Percentiles rank a stretch among this genome's conserved stretches.
Evolutionary conservation across 2,888 invertebrate species (phyloP).

Genomic region (Eulithis prunata): DNA sequence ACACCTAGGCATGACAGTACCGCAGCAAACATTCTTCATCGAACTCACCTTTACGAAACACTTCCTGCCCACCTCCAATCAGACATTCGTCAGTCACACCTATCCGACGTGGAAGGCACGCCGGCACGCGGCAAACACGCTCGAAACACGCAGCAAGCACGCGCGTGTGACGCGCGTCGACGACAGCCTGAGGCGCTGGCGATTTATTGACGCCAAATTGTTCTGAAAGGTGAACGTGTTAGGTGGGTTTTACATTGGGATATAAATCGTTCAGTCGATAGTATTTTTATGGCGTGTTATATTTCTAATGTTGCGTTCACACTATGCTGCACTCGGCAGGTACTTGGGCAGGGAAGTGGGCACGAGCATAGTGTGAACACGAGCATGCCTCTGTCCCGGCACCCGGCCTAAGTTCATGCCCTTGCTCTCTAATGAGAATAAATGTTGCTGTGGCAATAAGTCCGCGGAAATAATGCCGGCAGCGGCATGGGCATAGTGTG

Average conservation of each 20-base stretch:
- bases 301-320: too few relatives aligned
- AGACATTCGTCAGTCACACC: slow-evolving; percentile 70
- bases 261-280: too few relatives aligned
- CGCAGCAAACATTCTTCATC: slow-evolving; percentile 1
- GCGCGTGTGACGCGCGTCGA: slow-evolving; percentile 49
- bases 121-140: slow-evolving; percentile 46
- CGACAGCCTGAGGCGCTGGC: slow-evolving; percentile 63
- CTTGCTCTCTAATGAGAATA: too few relatives aligned
- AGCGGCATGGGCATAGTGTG: too few relatives aligned
- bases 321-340: too few relatives aligned
- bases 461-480: too few relatives aligned
- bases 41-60: slow-evolving; percentile 25
- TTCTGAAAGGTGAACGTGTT: slow-evolving; percentile 71
- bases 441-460: too few relatives aligned
- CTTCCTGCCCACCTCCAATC: slow-evolving; percentile 33
- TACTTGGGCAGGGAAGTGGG: too few relatives aligned
- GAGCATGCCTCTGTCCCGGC: too few relatives aligned
- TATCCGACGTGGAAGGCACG: slow-evolving; percentile 44
- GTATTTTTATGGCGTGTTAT: too few relatives aligned
- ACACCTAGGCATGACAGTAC: slow-evolving; percentile 6
- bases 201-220: slow-evolving; percentile 70
- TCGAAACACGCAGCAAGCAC: slow-evolving; percentile 43
- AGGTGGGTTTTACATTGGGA: slow-evolving; percentile 11
- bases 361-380: too few relatives aligned
- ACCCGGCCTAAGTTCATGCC: too few relatives aligned